Percentiles rank a stretch among this genome's conserved stretches.
Conservation (phyloP, 2,888 invertebrate species). For the Nemotelus pantherinus region DNA sequence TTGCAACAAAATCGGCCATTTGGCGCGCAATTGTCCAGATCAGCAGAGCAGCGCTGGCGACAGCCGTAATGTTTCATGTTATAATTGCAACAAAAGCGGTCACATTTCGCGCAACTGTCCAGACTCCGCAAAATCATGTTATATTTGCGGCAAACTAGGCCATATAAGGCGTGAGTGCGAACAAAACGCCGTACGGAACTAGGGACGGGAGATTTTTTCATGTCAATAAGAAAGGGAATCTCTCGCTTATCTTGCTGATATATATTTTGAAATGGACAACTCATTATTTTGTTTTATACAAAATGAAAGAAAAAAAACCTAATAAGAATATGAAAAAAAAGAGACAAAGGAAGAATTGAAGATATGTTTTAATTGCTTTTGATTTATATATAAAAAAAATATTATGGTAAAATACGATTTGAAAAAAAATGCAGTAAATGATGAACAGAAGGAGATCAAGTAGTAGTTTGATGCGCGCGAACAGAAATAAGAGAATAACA, state of each 20-base stretch:
- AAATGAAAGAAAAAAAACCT: background rate
- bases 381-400: slow-evolving; percentile 38
- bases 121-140: slow-evolving; percentile 86
- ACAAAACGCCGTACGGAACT: slow-evolving; percentile 71
- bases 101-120: slow-evolving; percentile 90
- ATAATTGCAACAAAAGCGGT: slow-evolving; percentile 94
- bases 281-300: slow-evolving; percentile 46
- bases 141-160: slow-evolving; percentile 90
- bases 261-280: slow-evolving; percentile 43
- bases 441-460: background rate
- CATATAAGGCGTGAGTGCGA: slow-evolving; percentile 92
- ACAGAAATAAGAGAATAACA: slow-evolving; percentile 5
- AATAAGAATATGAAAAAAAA: slow-evolving; percentile 44
- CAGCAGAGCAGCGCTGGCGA: slow-evolving; percentile 62
- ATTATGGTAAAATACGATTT: slow-evolving; percentile 2
- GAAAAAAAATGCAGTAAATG: slow-evolving; percentile 26
- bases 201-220: slow-evolving; percentile 49
- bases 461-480: background rate
- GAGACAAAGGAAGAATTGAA: slow-evolving; percentile 48
- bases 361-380: slow-evolving; percentile 46
- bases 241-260: slow-evolving; percentile 23
- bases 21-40: slow-evolving; percentile 92
- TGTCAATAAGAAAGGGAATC: slow-evolving; percentile 14
- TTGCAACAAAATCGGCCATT: slow-evolving; percentile 91
- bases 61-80: slow-evolving; percentile 74